Conservation (phyloP, 1,140 invertebrate species). For the Diorhabda carinulata region DNA sequence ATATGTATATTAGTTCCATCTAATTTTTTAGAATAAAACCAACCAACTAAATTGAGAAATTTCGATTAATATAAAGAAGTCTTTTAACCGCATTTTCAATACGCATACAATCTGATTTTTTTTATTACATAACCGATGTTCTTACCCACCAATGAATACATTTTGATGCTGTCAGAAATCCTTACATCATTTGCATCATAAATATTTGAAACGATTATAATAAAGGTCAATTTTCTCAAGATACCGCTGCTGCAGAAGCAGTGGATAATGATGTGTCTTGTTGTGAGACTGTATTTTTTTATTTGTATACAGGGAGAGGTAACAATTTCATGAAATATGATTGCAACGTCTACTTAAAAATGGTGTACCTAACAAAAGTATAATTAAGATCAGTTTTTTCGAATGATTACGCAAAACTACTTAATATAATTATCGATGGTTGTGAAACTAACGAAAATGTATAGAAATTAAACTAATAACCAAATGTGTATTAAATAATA, state of each 20-base stretch:
- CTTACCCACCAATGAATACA: not conserved
- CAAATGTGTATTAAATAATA: no score
- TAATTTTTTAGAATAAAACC: not conserved
- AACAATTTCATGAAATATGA: no score
- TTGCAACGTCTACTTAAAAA: no score
- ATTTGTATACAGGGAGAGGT: conserved; percentile 9
- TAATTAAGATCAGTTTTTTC: no score
- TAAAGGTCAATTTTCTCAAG: conserved; percentile 8
- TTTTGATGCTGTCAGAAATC: not conserved
- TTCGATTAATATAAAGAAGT: not conserved
- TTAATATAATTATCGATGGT: no score
- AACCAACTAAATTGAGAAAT: not conserved
- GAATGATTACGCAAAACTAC: no score
- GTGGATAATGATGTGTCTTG: conserved; percentile 2
- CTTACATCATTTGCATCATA: not conserved
- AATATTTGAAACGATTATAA: conserved; percentile 1
- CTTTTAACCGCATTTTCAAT: not conserved
- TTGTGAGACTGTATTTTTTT: conserved; percentile 15
- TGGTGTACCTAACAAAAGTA: no score
- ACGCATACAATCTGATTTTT: not conserved
- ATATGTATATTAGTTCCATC: no score
- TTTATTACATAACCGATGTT: not conserved
- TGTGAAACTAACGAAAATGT: no score
- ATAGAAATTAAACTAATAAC: no score
- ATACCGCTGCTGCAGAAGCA: conserved; percentile 1